Evolutionary conservation across 1,140 invertebrate genomes (phyloP), one percentile per base, ranked within the genome.

Genomic region (Pseudachorutes palmiensis): DNA sequence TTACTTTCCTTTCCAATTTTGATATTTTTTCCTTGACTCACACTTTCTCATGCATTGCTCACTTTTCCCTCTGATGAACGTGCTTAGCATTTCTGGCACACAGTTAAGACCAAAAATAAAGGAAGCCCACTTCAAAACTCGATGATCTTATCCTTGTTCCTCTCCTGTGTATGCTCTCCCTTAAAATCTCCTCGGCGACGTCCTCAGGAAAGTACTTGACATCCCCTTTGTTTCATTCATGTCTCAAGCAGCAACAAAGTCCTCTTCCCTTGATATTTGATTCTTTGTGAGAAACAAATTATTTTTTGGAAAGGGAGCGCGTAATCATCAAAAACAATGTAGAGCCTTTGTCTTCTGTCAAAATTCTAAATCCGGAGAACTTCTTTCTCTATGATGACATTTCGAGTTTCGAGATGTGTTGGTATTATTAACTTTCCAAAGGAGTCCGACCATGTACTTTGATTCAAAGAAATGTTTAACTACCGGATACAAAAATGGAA

Each of bases 51-150:
- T 62, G 30, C 61, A 41, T 62, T 41, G 26, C 19, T 36, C 41
- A 12, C 61, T 62, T 22, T 62, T 36, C 29, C 31, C 60, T 67
- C 59, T 49, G 57, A 33, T 66, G 51, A 51, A 65, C 64, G 51
- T 65, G 64, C n/a, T 55, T 31, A 65, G 64, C 64, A 58, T 65
- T 57, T 49, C 41, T 57, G 51, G 19, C n/a, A n/a, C 5, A 19
- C 5, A 41, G 36, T 41, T 41, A 41, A 41, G n/a, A 41, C 5
- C 5, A 41, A 41, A 19, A 41, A 41, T 41, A 19, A 41, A 41
- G 36, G 36, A 41, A 41, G 36, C 19, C 36, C 19, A 5, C 36
- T 41, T 19, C 5, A 41, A 5, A 9, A 41, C 5, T 41, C 5
- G 36, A 41, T 41, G 36, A 41, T 41, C 36, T 41, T 41, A 41